Conservation (phyloP, 2,797 vertebrate genomes). For the Hozukius guyotensis region DNA sequence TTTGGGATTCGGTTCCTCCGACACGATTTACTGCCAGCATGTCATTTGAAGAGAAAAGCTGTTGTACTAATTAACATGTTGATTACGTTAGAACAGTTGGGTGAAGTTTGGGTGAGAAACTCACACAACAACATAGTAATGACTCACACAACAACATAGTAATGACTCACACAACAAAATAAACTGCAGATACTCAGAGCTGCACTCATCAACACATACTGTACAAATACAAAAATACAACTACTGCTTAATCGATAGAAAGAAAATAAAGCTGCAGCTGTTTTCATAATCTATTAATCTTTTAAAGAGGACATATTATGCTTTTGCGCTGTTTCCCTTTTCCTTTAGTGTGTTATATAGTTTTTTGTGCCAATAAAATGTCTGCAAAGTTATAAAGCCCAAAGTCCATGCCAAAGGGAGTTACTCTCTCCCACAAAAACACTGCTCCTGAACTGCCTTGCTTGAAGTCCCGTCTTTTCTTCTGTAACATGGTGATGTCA, state of each 20-base stretch:
- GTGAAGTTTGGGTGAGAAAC: constrained; percentile 10
- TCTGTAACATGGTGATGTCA: too few relatives aligned
- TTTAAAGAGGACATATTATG: too few relatives aligned
- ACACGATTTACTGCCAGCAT: constrained; percentile 16
- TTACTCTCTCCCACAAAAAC: too few relatives aligned
- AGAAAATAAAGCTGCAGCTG: neutral
- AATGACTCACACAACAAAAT: neutral
- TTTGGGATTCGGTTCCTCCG: neutral
- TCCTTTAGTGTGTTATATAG: too few relatives aligned
- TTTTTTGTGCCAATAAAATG: too few relatives aligned
- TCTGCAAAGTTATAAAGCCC: too few relatives aligned
- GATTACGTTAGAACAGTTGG: constrained; percentile 29
- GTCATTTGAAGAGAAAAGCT: constrained; percentile 22
- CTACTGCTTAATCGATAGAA: neutral
- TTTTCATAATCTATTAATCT: neutral
- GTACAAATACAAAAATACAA: neutral
- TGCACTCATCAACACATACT: neutral
- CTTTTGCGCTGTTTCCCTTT: too few relatives aligned
- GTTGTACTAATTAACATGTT: constrained; percentile 22
- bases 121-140: neutral
- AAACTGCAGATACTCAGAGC: neutral
- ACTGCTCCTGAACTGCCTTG: too few relatives aligned
- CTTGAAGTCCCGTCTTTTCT: too few relatives aligned
- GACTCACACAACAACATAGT: neutral
- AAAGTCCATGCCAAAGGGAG: too few relatives aligned